Conservation (phyloP, 2,888 invertebrate genomes). For the Diloba caeruleocephala region DNA sequence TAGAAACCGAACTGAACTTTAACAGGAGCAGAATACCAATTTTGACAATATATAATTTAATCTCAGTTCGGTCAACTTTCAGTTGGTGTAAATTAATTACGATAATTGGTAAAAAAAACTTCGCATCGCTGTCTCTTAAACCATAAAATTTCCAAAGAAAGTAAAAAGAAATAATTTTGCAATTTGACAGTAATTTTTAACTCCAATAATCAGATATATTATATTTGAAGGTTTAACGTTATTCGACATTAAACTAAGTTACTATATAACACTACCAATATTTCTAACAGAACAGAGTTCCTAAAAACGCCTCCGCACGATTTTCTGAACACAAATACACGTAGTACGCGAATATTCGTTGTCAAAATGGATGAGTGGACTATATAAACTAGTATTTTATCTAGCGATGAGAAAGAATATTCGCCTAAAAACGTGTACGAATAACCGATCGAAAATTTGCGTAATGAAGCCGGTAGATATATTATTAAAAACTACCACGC, state of each 20-base stretch:
- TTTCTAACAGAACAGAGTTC: conserved; percentile 57
- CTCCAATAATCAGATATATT: no score
- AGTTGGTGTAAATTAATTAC: no score
- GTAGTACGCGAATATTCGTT: conserved; percentile 6
- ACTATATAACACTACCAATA: conserved; percentile 15
- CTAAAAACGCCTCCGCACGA: conserved; percentile 62
- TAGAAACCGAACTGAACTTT: no score
- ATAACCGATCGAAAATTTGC: conserved; percentile 67
- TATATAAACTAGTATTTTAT: no score
- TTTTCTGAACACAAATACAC: conserved; percentile 39
- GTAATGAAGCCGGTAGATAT: conserved; percentile 69
- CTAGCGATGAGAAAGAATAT: conserved; percentile 3
- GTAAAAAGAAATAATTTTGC: neutral
- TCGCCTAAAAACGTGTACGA: conserved; percentile 1
- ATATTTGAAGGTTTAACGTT: neutral
- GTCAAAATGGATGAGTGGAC: neutral
- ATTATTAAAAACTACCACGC: conserved; percentile 71
- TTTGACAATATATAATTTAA: no score
- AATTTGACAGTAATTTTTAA: no score
- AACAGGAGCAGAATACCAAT: no score
- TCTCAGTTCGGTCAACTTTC: no score
- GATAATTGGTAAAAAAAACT: no score
- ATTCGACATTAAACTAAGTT: conserved; percentile 10
- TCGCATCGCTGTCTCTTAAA: conserved; percentile 17
- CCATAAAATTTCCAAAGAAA: conserved; percentile 33